Base-by-base conservation (phyloP, 2,888 invertebrate genomes). In the Himalopsyche anomala region DNA sequence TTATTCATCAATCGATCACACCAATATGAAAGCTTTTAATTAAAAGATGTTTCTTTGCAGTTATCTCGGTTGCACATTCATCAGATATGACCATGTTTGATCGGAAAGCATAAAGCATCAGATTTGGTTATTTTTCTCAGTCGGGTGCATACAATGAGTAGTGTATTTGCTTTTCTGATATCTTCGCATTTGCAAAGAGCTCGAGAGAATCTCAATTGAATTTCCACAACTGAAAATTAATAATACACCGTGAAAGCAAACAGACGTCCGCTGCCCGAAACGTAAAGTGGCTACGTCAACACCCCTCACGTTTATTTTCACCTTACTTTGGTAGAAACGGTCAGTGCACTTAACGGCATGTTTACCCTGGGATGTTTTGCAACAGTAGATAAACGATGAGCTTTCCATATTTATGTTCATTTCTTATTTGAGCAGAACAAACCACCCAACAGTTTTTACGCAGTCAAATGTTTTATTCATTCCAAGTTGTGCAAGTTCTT, bases 181-280 rank as follows among this genome's bases (percentile, higher is more conserved):
- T 74, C 36, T 74, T 74, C 38, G 36, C 45, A 79, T 84, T 79
- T 28, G 45, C 80, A 45, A 84, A 84, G 80, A 82, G 82, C 80
- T 80, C 28, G 42, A 51, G 79, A 86, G 85, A 84, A 85, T 84
- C 85, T 85, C 86, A 88, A 89, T 88, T 87, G 89, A 89, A 89
- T 90, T 89, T 88, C 89, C 91, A 92, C 92, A 80, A 84, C 90
- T 91, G 90, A 88, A 90, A 89, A 91, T 93, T 91, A 92, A 92
- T 92, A 92, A 92, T 91, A 90, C 90, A 92, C 88, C 89, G 89
- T 89, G 89, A 89, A 89, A 89, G 91, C 91, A 91, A 91, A 91
- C 90, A 90, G 90, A 89, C 84, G 84, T 79, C 81, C 82, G 51
- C 81, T 54, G 82, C 36, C 84, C 81, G 81, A 81, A 54, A 69